phyloP scores from a whole-genome alignment of 2,113 vertebrate genomes.

The Leucoraja erinaceus region DNA sequence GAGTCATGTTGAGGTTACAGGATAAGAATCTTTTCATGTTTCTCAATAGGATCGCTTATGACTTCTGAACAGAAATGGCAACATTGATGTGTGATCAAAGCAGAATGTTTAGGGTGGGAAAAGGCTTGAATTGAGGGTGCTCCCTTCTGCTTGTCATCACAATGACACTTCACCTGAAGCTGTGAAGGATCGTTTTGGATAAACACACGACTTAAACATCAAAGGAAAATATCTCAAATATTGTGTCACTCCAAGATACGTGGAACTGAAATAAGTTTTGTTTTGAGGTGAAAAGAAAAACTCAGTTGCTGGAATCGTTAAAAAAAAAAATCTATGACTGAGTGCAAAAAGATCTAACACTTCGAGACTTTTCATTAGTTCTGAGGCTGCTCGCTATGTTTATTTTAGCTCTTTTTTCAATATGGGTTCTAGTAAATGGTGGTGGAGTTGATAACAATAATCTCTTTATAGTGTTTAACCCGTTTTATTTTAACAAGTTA shows the following conservation, averaged over 20 bases:
- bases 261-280: not conserved
- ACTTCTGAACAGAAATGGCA: slow-evolving; percentile 10
- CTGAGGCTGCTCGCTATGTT: not conserved
- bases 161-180: not conserved
- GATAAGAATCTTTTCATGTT: slow-evolving; percentile 5
- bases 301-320: not conserved
- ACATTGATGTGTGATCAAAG: not conserved
- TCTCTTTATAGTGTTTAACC: slow-evolving; percentile 5
- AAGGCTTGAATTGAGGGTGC: not conserved
- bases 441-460: not conserved
- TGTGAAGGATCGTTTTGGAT: not conserved
- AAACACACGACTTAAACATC: not conserved
- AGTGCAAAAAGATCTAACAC: not conserved
- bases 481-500: not conserved
- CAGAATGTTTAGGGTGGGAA: not conserved
- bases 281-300: not conserved
- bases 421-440: not conserved
- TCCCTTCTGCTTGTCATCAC: not conserved
- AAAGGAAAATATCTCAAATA: slow-evolving; percentile 3
- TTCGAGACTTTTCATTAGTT: not conserved
- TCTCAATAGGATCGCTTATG: not conserved
- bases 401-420: slow-evolving; percentile 15
- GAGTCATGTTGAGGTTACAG: slow-evolving; percentile 20
- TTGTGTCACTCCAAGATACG: not conserved
- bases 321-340: not conserved